phyloP scores from a whole-genome alignment of 2,113 vertebrate genomes.

The Mesembrinibis cayennensis region DNA sequence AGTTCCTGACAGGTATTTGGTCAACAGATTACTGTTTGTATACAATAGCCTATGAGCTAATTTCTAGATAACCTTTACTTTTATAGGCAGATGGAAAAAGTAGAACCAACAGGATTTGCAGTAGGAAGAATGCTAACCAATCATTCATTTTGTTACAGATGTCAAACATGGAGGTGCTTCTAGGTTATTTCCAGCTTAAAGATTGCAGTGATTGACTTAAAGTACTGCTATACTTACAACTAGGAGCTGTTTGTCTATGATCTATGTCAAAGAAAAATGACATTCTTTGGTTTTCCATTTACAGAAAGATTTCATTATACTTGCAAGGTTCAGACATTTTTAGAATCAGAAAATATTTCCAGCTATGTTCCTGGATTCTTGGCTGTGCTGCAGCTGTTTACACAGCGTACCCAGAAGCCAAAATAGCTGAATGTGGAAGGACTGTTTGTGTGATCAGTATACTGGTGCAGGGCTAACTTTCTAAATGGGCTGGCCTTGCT shows the following conservation, averaged over 20 bases:
- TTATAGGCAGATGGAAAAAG: background rate
- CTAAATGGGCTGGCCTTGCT: background rate
- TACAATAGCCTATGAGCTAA: background rate
- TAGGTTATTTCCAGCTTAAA: background rate
- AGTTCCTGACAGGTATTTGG: background rate
- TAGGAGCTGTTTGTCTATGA: background rate
- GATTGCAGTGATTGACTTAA: background rate
- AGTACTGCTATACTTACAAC: background rate
- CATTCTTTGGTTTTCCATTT: conserved; percentile 13
- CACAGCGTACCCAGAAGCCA: background rate
- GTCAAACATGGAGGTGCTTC: background rate
- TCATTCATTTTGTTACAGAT: conserved; percentile 3
- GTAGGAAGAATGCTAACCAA: background rate
- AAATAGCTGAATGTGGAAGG: background rate
- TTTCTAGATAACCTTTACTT: background rate
- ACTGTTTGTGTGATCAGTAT: background rate
- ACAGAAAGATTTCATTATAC: conserved; percentile 8
- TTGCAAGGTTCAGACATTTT: background rate
- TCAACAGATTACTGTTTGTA: background rate
- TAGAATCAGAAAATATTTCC: background rate
- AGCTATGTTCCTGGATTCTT: background rate
- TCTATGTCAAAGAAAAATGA: background rate
- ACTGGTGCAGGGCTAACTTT: background rate
- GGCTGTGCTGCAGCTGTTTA: conserved; percentile 11
- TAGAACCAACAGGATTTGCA: background rate